Percentiles rank a stretch among this genome's conserved stretches.
phyloP scores from a whole-genome alignment of 37 sponge, comb jelly and placozoan genomes.

The Cladorhizidae sp. region DNA sequence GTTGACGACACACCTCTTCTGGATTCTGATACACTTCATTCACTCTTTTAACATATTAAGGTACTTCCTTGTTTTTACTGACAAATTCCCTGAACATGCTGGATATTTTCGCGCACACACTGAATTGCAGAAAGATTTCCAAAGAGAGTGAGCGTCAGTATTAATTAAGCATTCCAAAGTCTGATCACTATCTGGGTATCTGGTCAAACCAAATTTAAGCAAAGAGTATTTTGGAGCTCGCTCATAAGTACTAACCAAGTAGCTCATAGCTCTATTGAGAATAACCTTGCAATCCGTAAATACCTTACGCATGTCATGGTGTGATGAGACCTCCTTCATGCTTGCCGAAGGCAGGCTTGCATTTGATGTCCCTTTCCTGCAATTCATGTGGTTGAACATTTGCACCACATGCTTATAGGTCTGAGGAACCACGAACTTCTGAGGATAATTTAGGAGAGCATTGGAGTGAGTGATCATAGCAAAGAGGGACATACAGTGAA shows the following conservation, averaged over 20 bases:
- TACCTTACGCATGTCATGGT: background rate
- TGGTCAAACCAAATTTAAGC: slow-evolving; percentile 37
- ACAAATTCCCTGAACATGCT: background rate
- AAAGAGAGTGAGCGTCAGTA: slow-evolving; percentile 38
- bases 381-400: slow-evolving; percentile 54
- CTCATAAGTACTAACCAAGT: slow-evolving; percentile 28
- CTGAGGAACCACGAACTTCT: slow-evolving; percentile 10
- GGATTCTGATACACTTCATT: too few relatives aligned
- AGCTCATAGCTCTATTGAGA: slow-evolving; percentile 6
- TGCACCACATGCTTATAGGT: slow-evolving; percentile 38
- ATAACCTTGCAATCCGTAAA: slow-evolving; percentile 7
- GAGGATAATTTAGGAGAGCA: slow-evolving; percentile 3
- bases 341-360: slow-evolving; percentile 23
- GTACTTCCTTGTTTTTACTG: background rate
- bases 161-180: slow-evolving; percentile 39
- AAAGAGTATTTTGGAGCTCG: slow-evolving; percentile 19
- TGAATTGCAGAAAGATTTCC: slow-evolving; percentile 32
- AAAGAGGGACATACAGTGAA: slow-evolving; percentile 37
- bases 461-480: slow-evolving; percentile 29
- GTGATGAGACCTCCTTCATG: background rate
- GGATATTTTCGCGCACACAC: background rate
- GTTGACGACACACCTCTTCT: too few relatives aligned
- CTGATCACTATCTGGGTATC: slow-evolving; percentile 6
- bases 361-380: background rate
- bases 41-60: background rate